These are phyloP conservation scores for Pogoniulus pusillus DNA, from an alignment of 2,797 vertebrate species.

Conservation along the genomic window DNA sequence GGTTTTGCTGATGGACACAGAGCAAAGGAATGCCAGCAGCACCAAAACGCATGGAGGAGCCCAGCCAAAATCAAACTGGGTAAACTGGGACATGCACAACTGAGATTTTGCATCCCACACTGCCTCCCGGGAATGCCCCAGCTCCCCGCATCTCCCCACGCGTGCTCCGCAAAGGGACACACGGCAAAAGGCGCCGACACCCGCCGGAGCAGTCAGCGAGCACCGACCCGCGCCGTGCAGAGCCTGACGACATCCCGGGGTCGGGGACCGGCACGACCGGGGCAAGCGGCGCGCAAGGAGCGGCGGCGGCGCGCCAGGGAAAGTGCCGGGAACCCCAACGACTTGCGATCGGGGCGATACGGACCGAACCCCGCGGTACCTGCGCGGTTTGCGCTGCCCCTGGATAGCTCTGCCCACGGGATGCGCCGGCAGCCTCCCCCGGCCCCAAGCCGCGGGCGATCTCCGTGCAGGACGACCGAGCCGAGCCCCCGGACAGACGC, in stretches of 20 bases:
- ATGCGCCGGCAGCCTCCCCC: neutral
- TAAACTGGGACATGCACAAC: rapidly evolving
- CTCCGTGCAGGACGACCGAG: neutral
- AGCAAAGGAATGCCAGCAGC: neutral
- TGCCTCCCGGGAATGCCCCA: neutral
- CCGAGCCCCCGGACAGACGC: neutral
- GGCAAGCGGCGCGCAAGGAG: too few species aligned
- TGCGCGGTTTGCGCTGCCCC: neutral
- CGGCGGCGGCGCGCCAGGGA: too few species aligned
- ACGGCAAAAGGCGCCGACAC: too few species aligned
- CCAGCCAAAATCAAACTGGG: neutral
- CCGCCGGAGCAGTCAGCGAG: too few species aligned
- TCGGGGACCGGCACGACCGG: too few species aligned
- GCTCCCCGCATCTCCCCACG: neutral
- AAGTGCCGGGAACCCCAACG: too few species aligned
- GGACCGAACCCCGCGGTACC: neutral
- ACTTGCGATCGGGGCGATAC: neutral
- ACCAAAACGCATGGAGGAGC: neutral
- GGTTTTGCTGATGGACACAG: neutral
- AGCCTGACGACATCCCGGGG: too few species aligned
- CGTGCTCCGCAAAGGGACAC: too few species aligned
- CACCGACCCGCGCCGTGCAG: too few species aligned
- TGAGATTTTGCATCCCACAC: rapidly evolving
- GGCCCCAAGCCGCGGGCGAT: neutral
- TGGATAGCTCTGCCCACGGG: neutral